Evolutionary conservation across 2,888 invertebrate species (phyloP).

Genomic region (Amphipyra berbera): DNA sequence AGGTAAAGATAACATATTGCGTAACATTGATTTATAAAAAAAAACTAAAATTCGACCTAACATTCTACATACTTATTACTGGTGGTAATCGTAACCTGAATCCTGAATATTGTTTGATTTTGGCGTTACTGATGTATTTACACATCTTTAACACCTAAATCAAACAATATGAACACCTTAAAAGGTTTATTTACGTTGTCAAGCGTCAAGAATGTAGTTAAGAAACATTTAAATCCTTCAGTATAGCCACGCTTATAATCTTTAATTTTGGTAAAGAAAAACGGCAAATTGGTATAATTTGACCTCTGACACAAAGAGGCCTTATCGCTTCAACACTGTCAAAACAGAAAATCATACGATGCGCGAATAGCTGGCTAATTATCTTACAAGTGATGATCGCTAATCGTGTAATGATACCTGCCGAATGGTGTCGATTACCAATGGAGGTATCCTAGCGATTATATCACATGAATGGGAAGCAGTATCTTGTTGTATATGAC

Average conservation of each 20-base stretch:
- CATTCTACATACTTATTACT: no score
- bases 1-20: no score
- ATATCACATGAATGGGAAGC: no score
- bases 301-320: constrained; percentile 14
- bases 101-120: no score
- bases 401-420: constrained; percentile 29
- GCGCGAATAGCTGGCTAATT: constrained; percentile 22
- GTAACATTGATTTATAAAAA: no score
- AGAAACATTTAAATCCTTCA: neutral
- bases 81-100: no score
- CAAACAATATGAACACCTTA: neutral
- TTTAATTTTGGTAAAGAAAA: neutral
- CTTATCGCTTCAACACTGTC: constrained; percentile 13
- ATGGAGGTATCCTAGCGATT: constrained; percentile 17
- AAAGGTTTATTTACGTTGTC: neutral
- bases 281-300: constrained; percentile 8
- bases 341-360: constrained; percentile 46
- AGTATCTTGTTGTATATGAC: neutral
- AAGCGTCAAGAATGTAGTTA: neutral
- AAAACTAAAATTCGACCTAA: no score
- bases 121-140: no score
- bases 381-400: constrained; percentile 11
- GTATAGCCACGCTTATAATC: neutral
- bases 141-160: neutral
- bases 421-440: constrained; percentile 15